Percentiles rank a stretch among this genome's conserved stretches.
Evolutionary conservation across 2,888 invertebrate species (phyloP).

Genomic region (Cheilosia scutellata): DNA sequence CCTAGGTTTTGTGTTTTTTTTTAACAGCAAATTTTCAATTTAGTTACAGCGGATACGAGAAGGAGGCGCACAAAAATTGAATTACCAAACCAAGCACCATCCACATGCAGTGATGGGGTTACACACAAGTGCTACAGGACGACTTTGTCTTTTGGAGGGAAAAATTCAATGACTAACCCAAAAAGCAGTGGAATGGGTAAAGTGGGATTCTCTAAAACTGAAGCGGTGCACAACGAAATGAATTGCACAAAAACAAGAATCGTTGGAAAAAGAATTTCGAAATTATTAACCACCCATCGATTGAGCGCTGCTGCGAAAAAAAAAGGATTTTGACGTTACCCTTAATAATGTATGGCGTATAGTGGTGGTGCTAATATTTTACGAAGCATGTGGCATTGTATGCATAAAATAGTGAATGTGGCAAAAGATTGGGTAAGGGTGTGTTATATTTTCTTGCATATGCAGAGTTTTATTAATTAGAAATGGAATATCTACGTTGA

Average conservation of each 20-base stretch:
- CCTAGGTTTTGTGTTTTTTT: constrained; percentile 19
- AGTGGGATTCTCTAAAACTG: constrained; percentile 30
- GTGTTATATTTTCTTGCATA: constrained; percentile 2
- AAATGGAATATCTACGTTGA: not conserved
- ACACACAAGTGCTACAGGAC: constrained; percentile 41
- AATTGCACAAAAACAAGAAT: constrained; percentile 11
- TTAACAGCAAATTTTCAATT: constrained; percentile 47
- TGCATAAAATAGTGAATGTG: constrained; percentile 24
- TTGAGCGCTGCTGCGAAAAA: constrained; percentile 26
- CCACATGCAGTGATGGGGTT: constrained; percentile 51
- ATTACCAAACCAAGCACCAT: constrained; percentile 65
- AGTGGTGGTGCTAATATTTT: constrained; percentile 20
- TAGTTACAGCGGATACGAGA: constrained; percentile 58
- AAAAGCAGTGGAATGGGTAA: constrained; percentile 19
- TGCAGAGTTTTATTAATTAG: constrained; percentile 17
- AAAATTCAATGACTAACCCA: constrained; percentile 62
- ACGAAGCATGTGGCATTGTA: constrained; percentile 50
- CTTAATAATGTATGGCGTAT: constrained; percentile 33
- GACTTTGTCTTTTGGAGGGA: constrained; percentile 19
- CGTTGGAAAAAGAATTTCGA: constrained; percentile 41
- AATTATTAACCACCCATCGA: constrained; percentile 71
- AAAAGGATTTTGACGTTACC: constrained; percentile 52
- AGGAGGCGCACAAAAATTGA: constrained; percentile 60
- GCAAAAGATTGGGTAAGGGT: constrained; percentile 15
- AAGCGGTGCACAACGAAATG: constrained; percentile 29